phyloP scores from a whole-genome alignment of 2,797 vertebrate genomes.

The Distichodus sexfasciatus region DNA sequence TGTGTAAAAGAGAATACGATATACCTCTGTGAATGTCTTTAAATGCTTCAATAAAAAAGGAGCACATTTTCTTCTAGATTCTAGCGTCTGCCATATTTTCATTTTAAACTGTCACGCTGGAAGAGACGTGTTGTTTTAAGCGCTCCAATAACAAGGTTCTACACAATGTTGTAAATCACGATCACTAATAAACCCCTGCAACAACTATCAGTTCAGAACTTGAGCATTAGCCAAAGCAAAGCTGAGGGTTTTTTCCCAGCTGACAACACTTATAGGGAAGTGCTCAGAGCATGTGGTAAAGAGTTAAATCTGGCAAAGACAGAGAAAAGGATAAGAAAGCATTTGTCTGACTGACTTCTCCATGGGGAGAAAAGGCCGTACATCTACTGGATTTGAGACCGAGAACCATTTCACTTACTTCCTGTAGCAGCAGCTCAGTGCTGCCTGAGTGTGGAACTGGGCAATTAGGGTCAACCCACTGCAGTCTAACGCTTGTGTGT shows the following conservation, averaged over 20 bases:
- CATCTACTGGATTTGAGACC: slow-evolving; percentile 32
- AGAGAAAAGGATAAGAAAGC: slow-evolving; percentile 32
- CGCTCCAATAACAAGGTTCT: slow-evolving; percentile 28
- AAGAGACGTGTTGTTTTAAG: slow-evolving; percentile 32
- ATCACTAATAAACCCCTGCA: slow-evolving; percentile 43
- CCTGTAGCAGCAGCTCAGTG: slow-evolving; percentile 19
- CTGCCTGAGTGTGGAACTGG: slow-evolving; percentile 26
- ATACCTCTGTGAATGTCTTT: slow-evolving; percentile 13
- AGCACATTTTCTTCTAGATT: slow-evolving; percentile 9
- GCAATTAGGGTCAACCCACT: slow-evolving; percentile 19
- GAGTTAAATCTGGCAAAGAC: slow-evolving; percentile 7
- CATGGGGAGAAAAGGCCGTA: slow-evolving; percentile 28
- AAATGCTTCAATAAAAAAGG: slow-evolving; percentile 33
- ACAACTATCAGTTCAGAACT: slow-evolving; percentile 38
- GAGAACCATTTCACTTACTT: slow-evolving; percentile 38
- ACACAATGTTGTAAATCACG: slow-evolving; percentile 37
- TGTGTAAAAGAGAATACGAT: slow-evolving; percentile 12
- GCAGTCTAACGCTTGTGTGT: slow-evolving; percentile 22
- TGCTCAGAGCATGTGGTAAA: slow-evolving; percentile 31
- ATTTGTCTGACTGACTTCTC: slow-evolving; percentile 33
- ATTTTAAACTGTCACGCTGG: slow-evolving; percentile 22
- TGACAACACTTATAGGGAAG: slow-evolving; percentile 38
- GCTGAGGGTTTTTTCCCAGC: slow-evolving; percentile 27
- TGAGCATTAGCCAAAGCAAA: slow-evolving; percentile 36
- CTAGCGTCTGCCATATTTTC: slow-evolving; percentile 24